Conservation (phyloP, 2,113 vertebrate genomes). For the Delphinapterus leucas region DNA sequence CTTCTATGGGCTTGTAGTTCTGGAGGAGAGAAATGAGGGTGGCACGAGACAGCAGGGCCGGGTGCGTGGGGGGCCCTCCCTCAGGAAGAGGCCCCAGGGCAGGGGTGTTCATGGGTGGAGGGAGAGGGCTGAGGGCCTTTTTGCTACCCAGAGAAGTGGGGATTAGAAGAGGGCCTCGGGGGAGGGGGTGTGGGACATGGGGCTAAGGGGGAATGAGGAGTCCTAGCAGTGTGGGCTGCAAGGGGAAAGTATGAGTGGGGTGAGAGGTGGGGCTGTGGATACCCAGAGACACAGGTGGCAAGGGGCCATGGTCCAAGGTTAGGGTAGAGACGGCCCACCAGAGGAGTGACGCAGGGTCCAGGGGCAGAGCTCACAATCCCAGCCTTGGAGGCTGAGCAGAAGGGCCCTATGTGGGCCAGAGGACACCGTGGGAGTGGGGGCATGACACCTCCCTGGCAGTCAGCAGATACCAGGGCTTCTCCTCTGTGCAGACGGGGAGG, state of each 20-base stretch:
- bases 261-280: fast-evolving
- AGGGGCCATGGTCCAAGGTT: not conserved
- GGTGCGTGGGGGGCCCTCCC: too few relatives aligned
- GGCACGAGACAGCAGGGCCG: fast-evolving
- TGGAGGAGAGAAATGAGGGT: fast-evolving
- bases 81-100: not conserved
- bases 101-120: not conserved
- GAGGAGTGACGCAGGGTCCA: not conserved
- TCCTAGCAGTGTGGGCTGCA: fast-evolving
- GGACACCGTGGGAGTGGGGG: not conserved
- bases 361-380: not conserved
- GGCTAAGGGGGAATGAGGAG: too few relatives aligned
- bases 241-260: too few relatives aligned
- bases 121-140: not conserved
- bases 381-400: not conserved
- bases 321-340: not conserved
- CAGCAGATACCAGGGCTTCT: not conserved
- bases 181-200: too few relatives aligned
- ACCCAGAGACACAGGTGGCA: not conserved
- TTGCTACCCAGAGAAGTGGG: not conserved
- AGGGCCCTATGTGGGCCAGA: not conserved
- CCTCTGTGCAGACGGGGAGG: fast-evolving
- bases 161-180: not conserved
- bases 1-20: too few relatives aligned
- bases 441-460: fast-evolving